Evolutionary conservation across 2,113 vertebrate species (phyloP).

Genomic region (Chaetodon trifascialis): DNA sequence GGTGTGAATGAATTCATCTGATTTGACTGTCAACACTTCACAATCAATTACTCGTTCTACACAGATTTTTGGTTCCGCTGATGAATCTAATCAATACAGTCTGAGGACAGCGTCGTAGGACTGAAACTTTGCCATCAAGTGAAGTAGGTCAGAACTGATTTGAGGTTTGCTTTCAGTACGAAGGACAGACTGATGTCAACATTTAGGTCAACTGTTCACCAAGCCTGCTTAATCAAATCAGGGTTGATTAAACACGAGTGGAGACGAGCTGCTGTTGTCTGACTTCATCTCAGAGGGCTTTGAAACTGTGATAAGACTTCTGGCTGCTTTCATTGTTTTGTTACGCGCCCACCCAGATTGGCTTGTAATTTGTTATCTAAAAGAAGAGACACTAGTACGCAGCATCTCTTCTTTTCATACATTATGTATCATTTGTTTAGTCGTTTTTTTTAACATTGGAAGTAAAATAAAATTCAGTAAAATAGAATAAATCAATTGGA

Average conservation of each 20-base stretch:
- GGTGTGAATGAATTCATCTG: background rate
- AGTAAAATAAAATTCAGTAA: no score
- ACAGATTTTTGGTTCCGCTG: no score
- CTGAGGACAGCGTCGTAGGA: no score
- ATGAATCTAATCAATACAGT: background rate
- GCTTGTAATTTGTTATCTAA: background rate
- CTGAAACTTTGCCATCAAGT: background rate
- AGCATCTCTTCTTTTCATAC: no score
- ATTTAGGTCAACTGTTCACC: no score
- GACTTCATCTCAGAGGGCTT: background rate
- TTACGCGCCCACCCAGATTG: background rate
- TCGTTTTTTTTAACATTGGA: no score
- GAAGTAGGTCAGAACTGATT: background rate
- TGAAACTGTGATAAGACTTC: background rate
- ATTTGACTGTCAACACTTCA: background rate
- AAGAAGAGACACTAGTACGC: no score
- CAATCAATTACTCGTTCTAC: background rate
- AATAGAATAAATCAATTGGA: no score
- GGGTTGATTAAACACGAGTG: background rate
- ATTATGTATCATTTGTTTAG: no score
- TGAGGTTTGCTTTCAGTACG: background rate
- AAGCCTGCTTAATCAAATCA: background rate
- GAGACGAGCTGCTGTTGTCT: background rate
- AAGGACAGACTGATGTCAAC: background rate
- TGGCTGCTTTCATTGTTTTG: background rate